Evolutionary conservation across 2,888 invertebrate species (phyloP), one percentile per base, ranked within the genome.

Genomic region (Colletes collaris): DNA sequence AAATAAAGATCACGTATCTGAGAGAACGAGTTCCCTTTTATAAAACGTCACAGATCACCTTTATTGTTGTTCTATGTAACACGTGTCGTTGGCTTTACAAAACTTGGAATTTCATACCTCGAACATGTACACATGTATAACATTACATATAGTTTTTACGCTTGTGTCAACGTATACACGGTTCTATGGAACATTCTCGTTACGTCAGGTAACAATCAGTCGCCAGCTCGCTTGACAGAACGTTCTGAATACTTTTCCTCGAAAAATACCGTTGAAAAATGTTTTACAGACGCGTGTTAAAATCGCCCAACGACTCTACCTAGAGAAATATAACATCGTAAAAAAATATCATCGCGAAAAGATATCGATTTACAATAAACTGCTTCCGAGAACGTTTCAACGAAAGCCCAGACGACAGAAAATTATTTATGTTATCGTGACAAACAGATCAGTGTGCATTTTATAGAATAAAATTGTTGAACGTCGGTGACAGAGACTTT

Each of bases 41-140:
- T 82, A 82, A 86, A 86, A 86, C 84, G 68, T 86, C 84, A 86
- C 86, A 84, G 83, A 87, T 88, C 86, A 86, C 79, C 79, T 86
- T 87, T 87, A 88, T 88, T 86, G 77, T 85, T 86, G 79, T 83
- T 85, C 82, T 86, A 85, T 86, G 77, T 88, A 87, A 88, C 87
- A 87, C 82, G 80, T 86, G 84, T 80, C 83, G 82, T 77, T 82
- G 86, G 79, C 88, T 86, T 89, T 90, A 90, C 90, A 90, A 90
- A 90, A 90, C 90, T 89, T 90, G 89, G 89, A 90, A 89, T 89
- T 85, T 82, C 82, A 81, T 86, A 86, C 81, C 66, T 82, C 79
- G 67, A 74, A 85, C 77, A 76, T 82, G 71, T 80, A 79, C 79
- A 79, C 83, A 77, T 77, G 77, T 82, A 81, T 82, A 80, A 81